These are phyloP conservation scores for Diceros bicornis DNA, from an alignment of 2,797 vertebrate genomes.

Conservation along the genomic window DNA sequence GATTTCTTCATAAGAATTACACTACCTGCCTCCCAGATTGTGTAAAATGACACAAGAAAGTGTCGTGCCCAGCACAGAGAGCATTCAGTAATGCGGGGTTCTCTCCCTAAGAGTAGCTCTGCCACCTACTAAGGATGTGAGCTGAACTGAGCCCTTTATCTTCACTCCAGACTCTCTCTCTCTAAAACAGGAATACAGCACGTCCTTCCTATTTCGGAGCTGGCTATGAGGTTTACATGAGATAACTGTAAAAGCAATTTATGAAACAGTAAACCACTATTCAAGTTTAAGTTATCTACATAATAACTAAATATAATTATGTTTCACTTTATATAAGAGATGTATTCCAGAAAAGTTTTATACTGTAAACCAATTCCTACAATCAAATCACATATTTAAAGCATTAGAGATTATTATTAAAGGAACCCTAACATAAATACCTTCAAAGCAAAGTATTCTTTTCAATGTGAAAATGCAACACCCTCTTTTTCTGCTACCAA, in stretches of 20 bases:
- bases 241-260: conserved; percentile 33
- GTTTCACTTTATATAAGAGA: conserved; percentile 69
- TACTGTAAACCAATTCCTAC: conserved; percentile 70
- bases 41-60: background rate
- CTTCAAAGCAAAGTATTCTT: conserved; percentile 68
- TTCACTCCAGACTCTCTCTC: background rate
- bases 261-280: conserved; percentile 60
- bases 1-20: background rate
- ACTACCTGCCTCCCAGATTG: background rate
- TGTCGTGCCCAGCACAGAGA: background rate
- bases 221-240: conserved; percentile 35
- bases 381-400: conserved; percentile 72
- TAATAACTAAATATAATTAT: conserved; percentile 65
- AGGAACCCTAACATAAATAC: conserved; percentile 71
- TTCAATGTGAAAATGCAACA: conserved; percentile 75
- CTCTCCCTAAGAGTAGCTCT: background rate
- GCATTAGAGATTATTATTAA: conserved; percentile 72
- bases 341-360: conserved; percentile 63
- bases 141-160: background rate
- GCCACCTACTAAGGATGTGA: background rate
- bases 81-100: background rate
- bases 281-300: conserved; percentile 48
- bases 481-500: conserved; percentile 53
- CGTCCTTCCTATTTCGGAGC: conserved; percentile 19
- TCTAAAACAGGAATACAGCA: background rate